These are phyloP conservation scores for Mamestra brassicae DNA, from an alignment of 2,888 invertebrate genomes.

Conservation along the genomic window DNA sequence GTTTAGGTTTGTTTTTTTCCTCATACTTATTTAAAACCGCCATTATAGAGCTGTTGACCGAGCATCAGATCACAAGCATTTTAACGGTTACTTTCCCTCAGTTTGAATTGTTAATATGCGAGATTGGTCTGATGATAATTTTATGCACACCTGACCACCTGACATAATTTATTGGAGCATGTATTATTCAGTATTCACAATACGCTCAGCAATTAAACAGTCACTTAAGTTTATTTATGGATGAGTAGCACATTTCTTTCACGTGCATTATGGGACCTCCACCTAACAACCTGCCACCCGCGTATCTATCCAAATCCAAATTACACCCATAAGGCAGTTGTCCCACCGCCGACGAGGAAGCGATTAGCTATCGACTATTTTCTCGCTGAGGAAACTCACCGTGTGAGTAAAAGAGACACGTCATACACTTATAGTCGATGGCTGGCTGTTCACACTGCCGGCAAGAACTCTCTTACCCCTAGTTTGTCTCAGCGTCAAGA, in stretches of 20 bases:
- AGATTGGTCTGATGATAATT: background rate
- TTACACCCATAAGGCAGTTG: background rate
- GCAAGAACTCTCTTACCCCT: no score
- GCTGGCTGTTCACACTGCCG: no score
- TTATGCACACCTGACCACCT: background rate
- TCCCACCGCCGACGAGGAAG: no score
- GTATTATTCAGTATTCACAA: background rate
- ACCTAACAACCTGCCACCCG: no score
- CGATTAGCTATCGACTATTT: no score
- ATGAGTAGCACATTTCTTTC: background rate
- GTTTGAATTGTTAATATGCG: background rate
- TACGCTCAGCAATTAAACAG: background rate
- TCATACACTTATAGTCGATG: no score
- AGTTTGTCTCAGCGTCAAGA: no score
- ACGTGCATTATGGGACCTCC: background rate
- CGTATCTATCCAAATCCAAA: background rate
- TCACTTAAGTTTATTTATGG: background rate
- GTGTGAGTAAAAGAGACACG: no score
- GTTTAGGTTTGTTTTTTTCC: slow-evolving; percentile 10
- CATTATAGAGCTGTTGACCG: background rate
- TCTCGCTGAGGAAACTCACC: no score
- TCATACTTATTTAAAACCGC: background rate
- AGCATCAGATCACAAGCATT: background rate
- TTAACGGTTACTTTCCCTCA: slow-evolving; percentile 15
- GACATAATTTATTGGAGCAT: background rate